These are phyloP conservation scores for Drosophila atroscutellata DNA, from an alignment of 2,888 invertebrate species.

Conservation along the genomic window DNA sequence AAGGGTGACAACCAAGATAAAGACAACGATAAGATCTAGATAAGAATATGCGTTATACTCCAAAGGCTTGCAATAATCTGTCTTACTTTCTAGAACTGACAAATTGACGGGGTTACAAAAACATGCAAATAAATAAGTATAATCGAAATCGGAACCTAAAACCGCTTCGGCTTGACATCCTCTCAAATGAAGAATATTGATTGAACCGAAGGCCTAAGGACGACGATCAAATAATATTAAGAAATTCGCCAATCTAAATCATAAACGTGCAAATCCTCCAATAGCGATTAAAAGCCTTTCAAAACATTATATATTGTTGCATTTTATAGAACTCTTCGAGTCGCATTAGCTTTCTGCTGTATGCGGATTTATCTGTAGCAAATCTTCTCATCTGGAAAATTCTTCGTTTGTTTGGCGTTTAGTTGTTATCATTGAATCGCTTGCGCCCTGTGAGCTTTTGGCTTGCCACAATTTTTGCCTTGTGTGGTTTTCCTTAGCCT, in stretches of 20 bases:
- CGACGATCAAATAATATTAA: neutral
- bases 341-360: neutral
- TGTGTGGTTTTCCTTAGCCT: conserved; percentile 47
- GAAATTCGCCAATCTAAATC: neutral
- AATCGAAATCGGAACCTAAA: neutral
- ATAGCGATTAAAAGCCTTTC: neutral
- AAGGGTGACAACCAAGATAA: too few species aligned
- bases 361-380: neutral
- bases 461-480: conserved; percentile 65
- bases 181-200: too few species aligned
- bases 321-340: neutral
- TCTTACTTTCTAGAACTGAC: neutral
- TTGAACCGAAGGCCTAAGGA: neutral
- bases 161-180: neutral
- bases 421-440: conserved; percentile 44
- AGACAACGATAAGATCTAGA: too few species aligned
- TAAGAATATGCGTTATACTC: too few species aligned
- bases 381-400: neutral
- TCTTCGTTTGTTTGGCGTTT: conserved; percentile 2
- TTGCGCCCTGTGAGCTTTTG: conserved; percentile 46
- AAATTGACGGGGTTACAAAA: neutral
- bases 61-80: neutral
- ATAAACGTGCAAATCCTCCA: neutral
- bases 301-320: neutral
- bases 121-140: neutral